Base-by-base conservation (phyloP, 1,140 invertebrate species). In the Rhyzopertha dominica region DNA sequence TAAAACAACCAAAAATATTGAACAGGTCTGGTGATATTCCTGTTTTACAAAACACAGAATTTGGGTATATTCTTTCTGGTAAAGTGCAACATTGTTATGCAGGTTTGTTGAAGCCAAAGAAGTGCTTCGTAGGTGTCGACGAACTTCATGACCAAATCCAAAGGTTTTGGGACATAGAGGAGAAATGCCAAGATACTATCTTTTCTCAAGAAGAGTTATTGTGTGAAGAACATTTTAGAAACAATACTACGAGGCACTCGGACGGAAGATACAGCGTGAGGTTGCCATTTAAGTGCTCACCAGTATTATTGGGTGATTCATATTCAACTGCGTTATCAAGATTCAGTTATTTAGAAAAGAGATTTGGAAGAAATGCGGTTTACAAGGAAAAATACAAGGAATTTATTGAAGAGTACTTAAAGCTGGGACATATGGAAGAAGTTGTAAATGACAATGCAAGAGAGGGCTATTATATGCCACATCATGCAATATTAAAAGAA, bases 381-480 rank as follows among this genome's bases (percentile, higher is more conserved):
- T n/a, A 44, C 9, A 41, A 56, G 35, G 9, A 31, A 16, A 5
- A 32, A 5, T 62, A 67, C 32, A 13, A 17, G 4, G 31, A 53
- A 38, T 63, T 66, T 35, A 58, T 70, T 24, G 16, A 57, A 13
- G 61, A 64, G 32, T 67, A 62, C 42, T 16, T 56, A 7, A 29
- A 49, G 16, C 22, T 53, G 18, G 53, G 56, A 23, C 62, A 65
- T 46, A 61, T 62, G 56, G 4, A 44, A 10, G 28, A 49, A 18
- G 12, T 7, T 31, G n/a, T n/a, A n/a, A n/a, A n/a, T n/a, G n/a
- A n/a, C n/a, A n/a, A n/a, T n/a, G n/a, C n/a, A n/a, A n/a, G n/a
- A n/a, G n/a, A n/a, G n/a, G 10, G 2, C 16, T 59, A 50, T 41
- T 73, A 69, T 53, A 38, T 73, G 5, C 67, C 70, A 2, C 71